phyloP scores from a whole-genome alignment of 2,888 invertebrate species.

The Caenorhabditis sulstoni region DNA sequence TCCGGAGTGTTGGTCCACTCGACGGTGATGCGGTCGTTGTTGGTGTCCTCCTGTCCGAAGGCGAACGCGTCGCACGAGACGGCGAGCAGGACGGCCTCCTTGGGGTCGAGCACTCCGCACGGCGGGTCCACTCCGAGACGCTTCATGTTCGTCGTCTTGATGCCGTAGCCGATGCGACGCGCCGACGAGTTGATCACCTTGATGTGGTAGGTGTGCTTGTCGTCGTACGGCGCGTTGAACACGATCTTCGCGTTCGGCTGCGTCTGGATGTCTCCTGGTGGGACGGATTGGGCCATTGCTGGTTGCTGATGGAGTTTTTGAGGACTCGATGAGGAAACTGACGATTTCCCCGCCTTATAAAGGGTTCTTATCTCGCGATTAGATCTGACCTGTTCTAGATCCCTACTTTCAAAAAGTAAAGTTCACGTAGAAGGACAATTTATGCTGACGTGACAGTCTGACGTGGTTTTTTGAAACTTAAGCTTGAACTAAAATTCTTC shows the following conservation, averaged over 20 bases:
- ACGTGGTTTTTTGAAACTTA: too few species aligned
- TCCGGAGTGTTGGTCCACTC: constrained; percentile 73
- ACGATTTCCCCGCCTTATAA: too few species aligned
- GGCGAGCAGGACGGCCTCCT: constrained; percentile 62
- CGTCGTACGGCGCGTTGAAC: constrained; percentile 74
- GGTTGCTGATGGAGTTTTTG: too few species aligned
- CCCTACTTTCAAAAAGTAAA: too few species aligned
- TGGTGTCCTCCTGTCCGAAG: constrained; percentile 55
- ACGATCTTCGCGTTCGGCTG: constrained; percentile 70
- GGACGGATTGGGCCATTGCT: constrained; percentile 46
- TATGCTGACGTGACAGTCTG: too few species aligned
- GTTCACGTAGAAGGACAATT: too few species aligned
- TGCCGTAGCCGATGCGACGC: constrained; percentile 69
- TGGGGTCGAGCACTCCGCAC: constrained; percentile 72
- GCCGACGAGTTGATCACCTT: constrained; percentile 69
- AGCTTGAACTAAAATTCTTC: too few species aligned
- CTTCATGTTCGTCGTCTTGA: constrained; percentile 75
- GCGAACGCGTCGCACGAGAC: constrained; percentile 58
- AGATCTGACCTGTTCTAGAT: too few species aligned
- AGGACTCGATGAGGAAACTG: too few species aligned
- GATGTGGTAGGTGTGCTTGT: constrained; percentile 74
- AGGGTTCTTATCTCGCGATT: too few species aligned
- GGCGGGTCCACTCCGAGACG: constrained; percentile 70
- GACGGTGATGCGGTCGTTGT: constrained; percentile 58
- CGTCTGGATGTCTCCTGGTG: constrained; percentile 64